These are phyloP conservation scores for Zootoca vivipara DNA, from an alignment of 2,113 vertebrate species.

Conservation along the genomic window DNA sequence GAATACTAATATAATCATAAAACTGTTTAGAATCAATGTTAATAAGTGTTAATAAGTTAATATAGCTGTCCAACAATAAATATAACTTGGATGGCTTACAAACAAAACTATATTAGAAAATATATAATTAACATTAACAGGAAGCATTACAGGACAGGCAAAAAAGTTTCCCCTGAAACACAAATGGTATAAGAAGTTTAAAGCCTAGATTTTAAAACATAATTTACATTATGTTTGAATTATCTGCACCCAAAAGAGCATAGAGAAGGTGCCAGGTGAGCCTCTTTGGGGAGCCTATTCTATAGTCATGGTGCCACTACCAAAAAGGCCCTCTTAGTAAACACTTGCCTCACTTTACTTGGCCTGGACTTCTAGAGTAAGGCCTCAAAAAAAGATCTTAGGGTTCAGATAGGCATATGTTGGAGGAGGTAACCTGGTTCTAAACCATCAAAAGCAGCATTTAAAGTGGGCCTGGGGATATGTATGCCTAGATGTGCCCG, in stretches of 20 bases:
- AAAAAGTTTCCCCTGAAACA: background rate
- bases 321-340: too few relatives aligned
- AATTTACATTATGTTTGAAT: background rate
- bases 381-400: background rate
- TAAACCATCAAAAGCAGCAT: background rate
- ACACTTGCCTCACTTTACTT: too few relatives aligned
- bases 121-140: too few relatives aligned
- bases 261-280: too few relatives aligned
- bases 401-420: background rate
- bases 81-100: too few relatives aligned
- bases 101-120: background rate
- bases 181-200: background rate
- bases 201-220: background rate
- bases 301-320: too few relatives aligned
- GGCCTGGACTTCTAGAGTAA: background rate
- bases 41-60: too few relatives aligned
- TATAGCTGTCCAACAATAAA: too few relatives aligned
- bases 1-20: background rate
- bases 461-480: background rate
- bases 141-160: too few relatives aligned
- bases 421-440: background rate
- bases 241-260: background rate
- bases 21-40: background rate
- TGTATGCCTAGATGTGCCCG: background rate
- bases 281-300: too few relatives aligned